phyloP scores from a whole-genome alignment of 2,888 invertebrate genomes.

The Drosophila aldrichi region DNA sequence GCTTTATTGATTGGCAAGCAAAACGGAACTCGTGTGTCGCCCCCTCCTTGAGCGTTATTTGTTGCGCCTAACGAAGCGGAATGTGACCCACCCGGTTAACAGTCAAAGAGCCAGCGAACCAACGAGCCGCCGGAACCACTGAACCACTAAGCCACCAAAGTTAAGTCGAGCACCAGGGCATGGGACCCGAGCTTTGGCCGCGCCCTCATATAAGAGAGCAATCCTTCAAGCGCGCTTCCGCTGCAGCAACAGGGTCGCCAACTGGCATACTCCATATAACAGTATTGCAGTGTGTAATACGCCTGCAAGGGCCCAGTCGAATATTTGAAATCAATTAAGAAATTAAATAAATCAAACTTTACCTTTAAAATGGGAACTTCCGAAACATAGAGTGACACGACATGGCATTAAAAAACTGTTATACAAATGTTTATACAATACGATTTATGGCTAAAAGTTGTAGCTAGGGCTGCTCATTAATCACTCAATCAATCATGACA shows the following conservation, averaged over 20 bases:
- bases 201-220: slow-evolving; percentile 20
- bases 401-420: neutral
- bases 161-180: slow-evolving; percentile 9
- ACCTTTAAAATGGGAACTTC: neutral
- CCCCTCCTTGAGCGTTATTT: slow-evolving; percentile 60
- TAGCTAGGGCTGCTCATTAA: neutral
- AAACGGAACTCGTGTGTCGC: slow-evolving; percentile 17
- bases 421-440: neutral
- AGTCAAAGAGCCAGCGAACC: slow-evolving; percentile 2
- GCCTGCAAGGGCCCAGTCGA: neutral
- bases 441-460: neutral
- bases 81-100: slow-evolving; percentile 65
- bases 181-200: neutral
- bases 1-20: slow-evolving; percentile 66
- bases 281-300: neutral
- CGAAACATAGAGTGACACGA: neutral
- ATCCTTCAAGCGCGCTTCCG: slow-evolving; percentile 80
- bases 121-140: neutral
- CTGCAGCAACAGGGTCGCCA: slow-evolving; percentile 32
- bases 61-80: slow-evolving; percentile 76
- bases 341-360: neutral
- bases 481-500: neutral
- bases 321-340: neutral
- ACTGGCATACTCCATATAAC: neutral
- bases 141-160: slow-evolving; percentile 18